Base-by-base conservation (phyloP, 2,888 invertebrate species). In the Hemicrepidius hirtus region DNA sequence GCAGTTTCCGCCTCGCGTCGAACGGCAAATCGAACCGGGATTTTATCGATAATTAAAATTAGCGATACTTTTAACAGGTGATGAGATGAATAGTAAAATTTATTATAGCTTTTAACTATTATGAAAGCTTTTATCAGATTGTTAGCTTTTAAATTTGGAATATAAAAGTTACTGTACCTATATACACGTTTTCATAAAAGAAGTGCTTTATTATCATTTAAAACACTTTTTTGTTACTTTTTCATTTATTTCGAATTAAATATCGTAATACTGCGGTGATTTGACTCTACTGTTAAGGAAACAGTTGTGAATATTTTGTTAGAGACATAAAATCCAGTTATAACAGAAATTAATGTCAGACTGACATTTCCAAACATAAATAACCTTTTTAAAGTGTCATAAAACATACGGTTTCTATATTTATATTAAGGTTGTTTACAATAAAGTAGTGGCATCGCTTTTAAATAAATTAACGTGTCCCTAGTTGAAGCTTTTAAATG, bases 1-100 rank as follows among this genome's bases (percentile, higher is more conserved):
- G 32, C 59, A 44, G 53, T 55, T 68, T 66, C 68, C 65, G 62
- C 32, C 67, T 72, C 73, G 73, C 68, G 71, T 66, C 62, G 68
- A 40, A 67, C 53, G 59, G 55, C 37, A 59, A 46, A 62, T 67
- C 53, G 40, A 53, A 16, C 53, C 24, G 20, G 32, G 53, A 53
- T 53, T 57, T 37, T 37, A 20, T 57, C 40, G 57, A 28, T 20
- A 20, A 57, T 57, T 57, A 35, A 57, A 57, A 57, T 57, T 35
- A 57, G 57, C 18, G 13, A 28, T 37, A 20, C 12, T 37, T 57
- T 32, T 13, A 6, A 18, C 2, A 35, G 18, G 57, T 21, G 37
- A 18, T 18, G 57, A 35, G 32, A 55, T 55, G 55, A 32, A 28
- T 55, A 13, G 55, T 10, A 28, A 16, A 55, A 49, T 55, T 55